These are phyloP conservation scores for Meloidogyne exigua DNA, from an alignment of 1,140 invertebrate genomes.

Conservation along the genomic window DNA sequence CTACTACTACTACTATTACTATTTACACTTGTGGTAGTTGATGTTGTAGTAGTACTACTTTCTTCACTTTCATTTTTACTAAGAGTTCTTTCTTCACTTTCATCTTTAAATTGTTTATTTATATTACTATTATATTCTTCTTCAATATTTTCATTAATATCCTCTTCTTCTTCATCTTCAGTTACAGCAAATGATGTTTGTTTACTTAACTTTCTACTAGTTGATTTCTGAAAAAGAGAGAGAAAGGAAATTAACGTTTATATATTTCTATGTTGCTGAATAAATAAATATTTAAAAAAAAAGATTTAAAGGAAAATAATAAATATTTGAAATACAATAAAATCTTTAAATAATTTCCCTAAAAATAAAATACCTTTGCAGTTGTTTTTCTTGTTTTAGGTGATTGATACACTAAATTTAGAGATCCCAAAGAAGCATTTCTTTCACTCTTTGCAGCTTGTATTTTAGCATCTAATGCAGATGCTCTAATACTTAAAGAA, in stretches of 20 bases:
- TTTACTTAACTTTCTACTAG: neutral
- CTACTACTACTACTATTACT: neutral
- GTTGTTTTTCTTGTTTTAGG: conserved; percentile 5
- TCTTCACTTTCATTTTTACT: neutral
- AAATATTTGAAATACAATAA: too few relatives aligned
- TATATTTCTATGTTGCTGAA: neutral
- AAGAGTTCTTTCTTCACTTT: neutral
- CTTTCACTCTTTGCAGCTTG: conserved; percentile 1
- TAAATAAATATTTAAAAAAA: too few relatives aligned
- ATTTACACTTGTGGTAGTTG: neutral
- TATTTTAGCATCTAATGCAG: conserved; percentile 1
- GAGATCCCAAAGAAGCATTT: neutral
- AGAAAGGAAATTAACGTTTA: too few relatives aligned
- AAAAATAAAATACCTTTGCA: neutral
- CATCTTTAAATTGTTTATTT: neutral
- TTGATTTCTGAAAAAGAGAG: neutral
- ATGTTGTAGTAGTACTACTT: neutral
- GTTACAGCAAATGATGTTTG: neutral
- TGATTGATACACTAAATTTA: neutral
- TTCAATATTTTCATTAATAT: neutral
- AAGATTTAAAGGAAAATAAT: too few relatives aligned
- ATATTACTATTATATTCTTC: neutral
- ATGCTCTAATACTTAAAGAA: conserved; percentile 1
- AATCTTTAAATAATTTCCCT: too few relatives aligned
- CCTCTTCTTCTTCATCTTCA: neutral